Evolutionary conservation across 1,140 invertebrate species (phyloP).

Genomic region (Probaryconus sp.): DNA sequence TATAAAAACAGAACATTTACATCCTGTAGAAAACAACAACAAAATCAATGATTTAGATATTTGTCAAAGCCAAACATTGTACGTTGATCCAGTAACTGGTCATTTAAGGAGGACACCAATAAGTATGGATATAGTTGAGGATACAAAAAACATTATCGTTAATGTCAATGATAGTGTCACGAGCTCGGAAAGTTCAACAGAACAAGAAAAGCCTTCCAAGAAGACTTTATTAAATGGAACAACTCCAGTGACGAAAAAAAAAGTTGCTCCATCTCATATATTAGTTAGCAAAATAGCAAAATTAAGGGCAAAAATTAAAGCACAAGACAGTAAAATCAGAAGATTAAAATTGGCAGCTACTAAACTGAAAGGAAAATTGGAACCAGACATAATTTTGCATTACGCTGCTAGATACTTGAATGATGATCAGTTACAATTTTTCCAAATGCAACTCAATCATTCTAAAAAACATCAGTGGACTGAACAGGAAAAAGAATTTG

Average conservation of each 20-base stretch:
- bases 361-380: conserved; percentile 36
- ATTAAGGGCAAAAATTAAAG: conserved; percentile 37
- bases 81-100: too few species aligned
- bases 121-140: too few species aligned
- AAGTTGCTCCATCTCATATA: conserved; percentile 21
- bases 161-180: too few species aligned
- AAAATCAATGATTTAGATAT: too few species aligned
- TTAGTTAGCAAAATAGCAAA: conserved; percentile 31
- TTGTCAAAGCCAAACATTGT: too few species aligned
- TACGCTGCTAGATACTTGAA: conserved; percentile 36
- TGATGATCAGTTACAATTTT: conserved; percentile 26
- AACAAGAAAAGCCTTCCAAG: conserved; percentile 3
- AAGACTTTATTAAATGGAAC: conserved; percentile 11
- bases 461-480: conserved; percentile 44
- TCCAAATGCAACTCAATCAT: conserved; percentile 51
- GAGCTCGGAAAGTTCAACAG: too few species aligned
- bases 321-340: conserved; percentile 33
- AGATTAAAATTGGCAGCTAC: conserved; percentile 15
- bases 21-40: too few species aligned
- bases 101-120: too few species aligned
- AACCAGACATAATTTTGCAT: conserved; percentile 30
- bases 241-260: too few species aligned
- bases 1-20: too few species aligned
- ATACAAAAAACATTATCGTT: too few species aligned
- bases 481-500: conserved; percentile 43